Base-by-base conservation (phyloP, 2,113 vertebrate species). In the Rhea pennata region DNA sequence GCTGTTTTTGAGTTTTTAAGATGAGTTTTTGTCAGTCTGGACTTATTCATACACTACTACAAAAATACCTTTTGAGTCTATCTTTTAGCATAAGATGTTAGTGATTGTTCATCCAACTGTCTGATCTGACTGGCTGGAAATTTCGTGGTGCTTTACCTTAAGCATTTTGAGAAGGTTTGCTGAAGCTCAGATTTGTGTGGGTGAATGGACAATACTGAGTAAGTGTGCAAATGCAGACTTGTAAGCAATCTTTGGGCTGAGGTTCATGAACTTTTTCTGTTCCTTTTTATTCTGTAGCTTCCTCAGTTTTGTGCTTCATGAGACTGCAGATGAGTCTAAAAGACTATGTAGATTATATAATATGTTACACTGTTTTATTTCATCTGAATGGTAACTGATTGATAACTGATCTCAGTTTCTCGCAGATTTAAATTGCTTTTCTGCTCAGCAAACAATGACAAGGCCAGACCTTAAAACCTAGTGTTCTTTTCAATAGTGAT, bases 51-150 rank as follows among this genome's bases (percentile, higher is more conserved):
- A 76, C 4, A 0, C 53, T 75, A 72, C 54, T 36, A 50, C 33
- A 73, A 46, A 90, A 50, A 12, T 19, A 80, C 10, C 19, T 53
- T 90, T 66, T 87, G 50, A 71, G 48, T 84, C 46, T 64, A 3
- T 80, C 48, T 95, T 84, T 23, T 51, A 66, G 65, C 6, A 33
- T 51, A 6, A 33, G 39, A 66, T 85, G 26, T 53, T 58, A 50
- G 66, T 71, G 73, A 23, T 56, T 80, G 79, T 94, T 89, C 94
- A 95, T 95, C 88, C 91, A 93, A 67, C 23, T 51, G 89, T 23
- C 94, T 92, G 96, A 83, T 96, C 91, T 97, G 96, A 96, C 81
- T 95, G 0, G 92, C 71, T 96, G 94, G 92, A 96, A 95, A 96
- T 94, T 95, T 44, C 74, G 65, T 87, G 96, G 92, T 92, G 72